Percentiles rank a stretch among this genome's conserved stretches.
These are phyloP conservation scores for Crotalus horridus DNA, from an alignment of 2,113 vertebrate species.

Conservation along the genomic window DNA sequence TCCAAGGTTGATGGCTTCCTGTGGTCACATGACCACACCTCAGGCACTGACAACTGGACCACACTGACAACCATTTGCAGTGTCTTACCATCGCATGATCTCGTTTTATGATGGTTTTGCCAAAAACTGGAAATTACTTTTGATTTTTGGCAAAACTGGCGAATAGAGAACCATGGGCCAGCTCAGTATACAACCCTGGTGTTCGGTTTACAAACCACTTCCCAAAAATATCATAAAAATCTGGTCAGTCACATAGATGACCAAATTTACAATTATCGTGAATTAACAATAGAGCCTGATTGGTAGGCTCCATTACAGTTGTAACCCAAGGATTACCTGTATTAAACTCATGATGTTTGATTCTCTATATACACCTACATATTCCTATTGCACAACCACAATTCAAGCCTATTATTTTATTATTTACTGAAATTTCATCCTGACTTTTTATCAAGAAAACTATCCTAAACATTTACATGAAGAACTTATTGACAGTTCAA, in stretches of 20 bases:
- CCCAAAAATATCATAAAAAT: neutral
- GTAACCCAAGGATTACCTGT: neutral
- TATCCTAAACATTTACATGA: neutral
- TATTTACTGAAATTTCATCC: neutral
- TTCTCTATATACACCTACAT: neutral
- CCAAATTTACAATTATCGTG: neutral
- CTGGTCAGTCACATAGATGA: neutral
- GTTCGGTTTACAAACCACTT: neutral
- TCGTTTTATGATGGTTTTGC: neutral
- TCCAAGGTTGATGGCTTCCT: neutral
- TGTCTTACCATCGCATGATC: neutral
- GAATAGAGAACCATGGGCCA: neutral
- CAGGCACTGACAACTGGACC: neutral
- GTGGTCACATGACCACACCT: conserved; percentile 23
- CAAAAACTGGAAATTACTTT: neutral
- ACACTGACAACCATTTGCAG: neutral
- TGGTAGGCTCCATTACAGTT: neutral
- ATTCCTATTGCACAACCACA: neutral
- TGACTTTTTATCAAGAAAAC: neutral
- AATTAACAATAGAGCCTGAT: neutral
- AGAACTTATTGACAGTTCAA: neutral
- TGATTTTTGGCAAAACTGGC: neutral
- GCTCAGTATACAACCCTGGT: neutral
- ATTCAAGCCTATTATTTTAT: neutral
- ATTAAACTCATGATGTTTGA: too few relatives aligned